Conservation (phyloP, 2,888 invertebrate species). For the Melikaiella ostensackeni region DNA sequence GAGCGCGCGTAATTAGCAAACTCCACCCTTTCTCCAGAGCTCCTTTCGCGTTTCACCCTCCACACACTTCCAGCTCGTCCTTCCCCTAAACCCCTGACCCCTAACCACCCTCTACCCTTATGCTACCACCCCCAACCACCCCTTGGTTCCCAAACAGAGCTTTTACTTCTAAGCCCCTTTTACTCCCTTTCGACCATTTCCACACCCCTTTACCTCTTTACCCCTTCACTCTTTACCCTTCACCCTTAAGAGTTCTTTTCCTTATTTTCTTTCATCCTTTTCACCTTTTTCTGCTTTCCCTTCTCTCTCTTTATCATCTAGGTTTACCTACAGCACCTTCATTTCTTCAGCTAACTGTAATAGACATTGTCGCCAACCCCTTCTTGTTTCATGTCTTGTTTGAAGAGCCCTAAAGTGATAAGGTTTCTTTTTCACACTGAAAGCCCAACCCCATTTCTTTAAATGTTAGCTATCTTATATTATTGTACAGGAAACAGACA, state of each 20-base stretch:
- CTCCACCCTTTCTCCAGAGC: constrained; percentile 80
- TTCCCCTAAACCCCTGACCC: constrained; percentile 52
- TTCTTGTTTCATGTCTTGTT: neutral
- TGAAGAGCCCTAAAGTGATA: no score
- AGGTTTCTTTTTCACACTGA: no score
- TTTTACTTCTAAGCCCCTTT: constrained; percentile 63
- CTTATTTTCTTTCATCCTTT: constrained; percentile 48
- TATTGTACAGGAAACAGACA: no score
- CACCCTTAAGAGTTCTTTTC: constrained; percentile 16
- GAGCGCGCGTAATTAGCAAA: constrained; percentile 91
- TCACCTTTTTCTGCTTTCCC: constrained; percentile 43
- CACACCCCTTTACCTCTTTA: constrained; percentile 45
- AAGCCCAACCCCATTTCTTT: no score
- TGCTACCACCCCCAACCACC: constrained; percentile 14
- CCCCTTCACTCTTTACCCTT: constrained; percentile 39
- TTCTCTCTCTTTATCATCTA: constrained; percentile 2
- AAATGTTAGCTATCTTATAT: no score
- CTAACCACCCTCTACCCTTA: constrained; percentile 42
- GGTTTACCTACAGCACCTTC: constrained; percentile 6
- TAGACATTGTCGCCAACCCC: neutral
- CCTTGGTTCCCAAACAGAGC: constrained; percentile 49
- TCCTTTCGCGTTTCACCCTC: constrained; percentile 71
- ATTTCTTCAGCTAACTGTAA: neutral
- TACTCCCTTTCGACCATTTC: constrained; percentile 52
- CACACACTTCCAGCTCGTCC: constrained; percentile 57